Evolutionary conservation across 2,888 invertebrate species (phyloP), one percentile per base, ranked within the genome.

Genomic region (Dryococelus australis): DNA sequence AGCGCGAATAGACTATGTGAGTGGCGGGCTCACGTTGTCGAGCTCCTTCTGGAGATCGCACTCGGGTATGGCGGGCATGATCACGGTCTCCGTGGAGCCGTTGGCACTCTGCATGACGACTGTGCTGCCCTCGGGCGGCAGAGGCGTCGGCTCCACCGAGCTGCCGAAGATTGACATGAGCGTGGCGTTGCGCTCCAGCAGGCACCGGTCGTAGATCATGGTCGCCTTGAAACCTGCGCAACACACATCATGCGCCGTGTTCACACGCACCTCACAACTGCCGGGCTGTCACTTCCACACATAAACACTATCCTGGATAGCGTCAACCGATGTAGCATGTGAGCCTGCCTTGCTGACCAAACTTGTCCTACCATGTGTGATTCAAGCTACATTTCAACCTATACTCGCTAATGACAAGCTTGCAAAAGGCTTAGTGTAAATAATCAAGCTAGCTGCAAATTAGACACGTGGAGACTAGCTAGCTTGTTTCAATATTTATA

Each of bases 1-100:
- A 1, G 35, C 35, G 35, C 4, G 35, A 35, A 35, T 35, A 35
- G 35, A 35, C 2, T 3, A 35, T 35, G 35, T 3, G 4, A 1
- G 35, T 35, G 35, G 35, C 35, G 35, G 35, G 95, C 96, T 95
- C 93, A 98, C 98, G 93, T 97, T 97, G 91, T 97, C 97, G 88
- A 98, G 92, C 92, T 98, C 98, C 91, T 97, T 96, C 91, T 97
- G 95, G 89, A 98, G 93, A 93, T 97, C 96, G 91, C 98, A 98
- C 86, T 95, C 94, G 0, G 96, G 96, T 89, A 97, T 91, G 86
- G 94, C 93, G 0, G 95, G 95, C 94, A 96, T 95, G 43, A 94
- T 92, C 88, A 96, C 92, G 81, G 93, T 93, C 3, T 94, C 94
- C 83, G n/a, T 8, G 28, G 35, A 35, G 43, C 83, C 83, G 83